Evolutionary conservation across 2,797 vertebrate species (phyloP).

Genomic region (Tachyglossus aculeatus): DNA sequence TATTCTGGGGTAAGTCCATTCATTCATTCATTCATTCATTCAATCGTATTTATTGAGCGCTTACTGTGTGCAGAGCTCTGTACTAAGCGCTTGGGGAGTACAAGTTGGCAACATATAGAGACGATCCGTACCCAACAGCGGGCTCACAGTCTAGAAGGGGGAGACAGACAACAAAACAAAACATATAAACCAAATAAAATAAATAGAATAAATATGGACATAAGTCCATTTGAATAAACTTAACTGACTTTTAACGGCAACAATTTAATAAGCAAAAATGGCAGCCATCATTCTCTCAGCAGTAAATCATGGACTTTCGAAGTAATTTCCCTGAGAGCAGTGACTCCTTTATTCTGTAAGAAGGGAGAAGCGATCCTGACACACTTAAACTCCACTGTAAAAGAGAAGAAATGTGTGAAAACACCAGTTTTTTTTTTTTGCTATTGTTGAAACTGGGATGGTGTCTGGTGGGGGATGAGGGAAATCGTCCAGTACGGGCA

Average conservation of each 20-base stretch:
- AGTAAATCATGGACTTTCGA: conserved; percentile 21
- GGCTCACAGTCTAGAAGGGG: too few species aligned
- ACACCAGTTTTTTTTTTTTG: conserved; percentile 1
- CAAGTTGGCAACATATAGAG: too few species aligned
- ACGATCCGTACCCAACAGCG: too few species aligned
- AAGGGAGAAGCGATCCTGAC: conserved; percentile 14
- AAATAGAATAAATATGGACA: too few species aligned
- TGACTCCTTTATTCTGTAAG: too few species aligned
- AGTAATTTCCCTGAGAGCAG: conserved; percentile 21
- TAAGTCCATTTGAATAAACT: conserved; percentile 42
- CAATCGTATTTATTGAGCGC: too few species aligned
- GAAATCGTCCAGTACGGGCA: too few species aligned
- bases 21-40: conserved; percentile 30
- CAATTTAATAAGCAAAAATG: conserved; percentile 29
- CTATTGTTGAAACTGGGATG: conserved; percentile 9
- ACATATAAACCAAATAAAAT: too few species aligned
- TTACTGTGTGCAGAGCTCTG: too few species aligned
- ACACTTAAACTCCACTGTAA: conserved; percentile 16
- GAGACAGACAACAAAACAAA: too few species aligned
- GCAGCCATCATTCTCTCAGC: conserved; percentile 38
- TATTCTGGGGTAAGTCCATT: conserved; percentile 39
- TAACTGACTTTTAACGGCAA: conserved; percentile 1
- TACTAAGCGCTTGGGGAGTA: too few species aligned
- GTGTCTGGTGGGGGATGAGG: too few species aligned
- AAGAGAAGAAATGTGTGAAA: conserved; percentile 1